Evolutionary conservation across 2,113 vertebrate species (phyloP), one percentile per base, ranked within the genome.

Genomic region (Eulacestoma nigropectus): DNA sequence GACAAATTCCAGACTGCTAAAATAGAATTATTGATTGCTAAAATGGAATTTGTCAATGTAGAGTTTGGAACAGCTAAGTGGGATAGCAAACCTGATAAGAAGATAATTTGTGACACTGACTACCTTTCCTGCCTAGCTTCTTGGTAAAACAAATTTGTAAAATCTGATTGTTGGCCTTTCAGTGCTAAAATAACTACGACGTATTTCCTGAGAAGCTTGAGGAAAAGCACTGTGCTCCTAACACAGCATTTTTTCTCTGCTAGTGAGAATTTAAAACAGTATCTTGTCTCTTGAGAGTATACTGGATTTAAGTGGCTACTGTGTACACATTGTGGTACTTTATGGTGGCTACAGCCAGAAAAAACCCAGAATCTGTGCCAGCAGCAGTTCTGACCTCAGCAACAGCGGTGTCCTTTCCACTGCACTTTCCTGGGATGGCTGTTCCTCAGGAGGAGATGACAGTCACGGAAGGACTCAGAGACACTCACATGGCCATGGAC

Each of bases 1-100:
- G 50, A 84, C 80, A 95, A 91, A 96, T 87, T 95, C 64, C 84
- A 94, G 35, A 32, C 29, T 87, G 81, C 59, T 96, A 55, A 69
- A 83, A 65, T 37, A 52, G 62, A 65, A 75, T 62, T 94, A 22
- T 62, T 59, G 46, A 70, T 83, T 56, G 67, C 85, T 75, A 52
- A 84, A 88, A 84, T 12, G 20, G 39, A 77, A 65, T 91, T 87
- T 81, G 75, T 64, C 56, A 84, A 35, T 59, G 42, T 41, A 68
- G 69, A 84, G 22, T 93, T 95, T 84, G 81, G 77, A 96, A 91
- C n/a, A 63, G 56, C 19, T 41, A 49, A 50, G 16, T 59, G 21
- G 52, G 39, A 55, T 27, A 70, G 33, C 39, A 78, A 84, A 84
- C 27, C 84, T 55, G 84, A 49, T 69, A 56, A 77, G 56, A 59